These are phyloP conservation scores for Mythimna loreyi DNA, from an alignment of 2,888 invertebrate species.

Conservation along the genomic window DNA sequence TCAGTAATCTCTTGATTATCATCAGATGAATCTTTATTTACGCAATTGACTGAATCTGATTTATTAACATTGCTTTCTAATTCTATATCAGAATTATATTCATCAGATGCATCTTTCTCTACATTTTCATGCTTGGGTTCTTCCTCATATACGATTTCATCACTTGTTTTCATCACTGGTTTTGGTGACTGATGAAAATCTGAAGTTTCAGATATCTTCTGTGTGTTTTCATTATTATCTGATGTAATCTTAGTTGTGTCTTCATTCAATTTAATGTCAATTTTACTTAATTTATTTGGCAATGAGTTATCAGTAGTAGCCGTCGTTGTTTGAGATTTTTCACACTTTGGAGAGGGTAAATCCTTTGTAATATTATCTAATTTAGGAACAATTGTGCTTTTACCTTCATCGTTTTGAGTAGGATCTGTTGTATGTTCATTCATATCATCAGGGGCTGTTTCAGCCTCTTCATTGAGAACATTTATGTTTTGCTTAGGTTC, in stretches of 20 bases:
- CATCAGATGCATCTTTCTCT: conserved; percentile 27
- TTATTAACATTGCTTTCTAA: conserved; percentile 22
- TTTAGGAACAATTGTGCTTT: conserved; percentile 1
- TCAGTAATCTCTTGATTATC: conserved; percentile 12
- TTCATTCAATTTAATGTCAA: conserved; percentile 29
- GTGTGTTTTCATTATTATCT: conserved; percentile 14
- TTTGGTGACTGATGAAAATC: conserved; percentile 16
- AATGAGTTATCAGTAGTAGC: conserved; percentile 2
- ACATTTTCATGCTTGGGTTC: neutral
- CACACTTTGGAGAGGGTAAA: conserved; percentile 12
- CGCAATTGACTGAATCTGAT: conserved; percentile 2
- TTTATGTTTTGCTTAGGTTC: conserved; percentile 45
- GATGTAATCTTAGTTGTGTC: conserved; percentile 3
- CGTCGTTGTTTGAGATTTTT: conserved; percentile 9
- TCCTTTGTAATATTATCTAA: conserved; percentile 26
- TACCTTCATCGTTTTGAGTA: conserved; percentile 28
- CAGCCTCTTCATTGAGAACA: conserved; percentile 5
- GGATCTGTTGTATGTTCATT: conserved; percentile 23
- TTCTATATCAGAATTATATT: conserved; percentile 37
- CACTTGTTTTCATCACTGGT: conserved; percentile 1
- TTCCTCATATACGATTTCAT: conserved; percentile 4
- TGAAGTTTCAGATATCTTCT: neutral
- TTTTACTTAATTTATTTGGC: conserved; percentile 36
- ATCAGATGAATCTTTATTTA: conserved; percentile 20
- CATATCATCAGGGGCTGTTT: conserved; percentile 26